Conservation (phyloP, 2,113 vertebrate genomes). For the Urocolius indicus region DNA sequence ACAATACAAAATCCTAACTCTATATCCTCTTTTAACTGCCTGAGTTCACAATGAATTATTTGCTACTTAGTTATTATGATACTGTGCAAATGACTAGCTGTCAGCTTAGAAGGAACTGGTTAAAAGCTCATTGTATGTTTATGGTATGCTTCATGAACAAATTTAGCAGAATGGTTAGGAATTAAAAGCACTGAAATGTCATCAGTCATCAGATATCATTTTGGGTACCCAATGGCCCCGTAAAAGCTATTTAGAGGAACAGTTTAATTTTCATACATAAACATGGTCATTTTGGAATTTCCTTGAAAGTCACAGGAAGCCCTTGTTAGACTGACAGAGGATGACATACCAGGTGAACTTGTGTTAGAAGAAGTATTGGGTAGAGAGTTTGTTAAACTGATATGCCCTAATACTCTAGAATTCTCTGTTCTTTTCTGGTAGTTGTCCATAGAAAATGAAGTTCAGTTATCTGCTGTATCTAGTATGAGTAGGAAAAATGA, state of each 20-base stretch:
- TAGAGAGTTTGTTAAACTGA: not conserved
- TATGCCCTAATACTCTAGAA: not conserved
- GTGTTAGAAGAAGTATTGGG: not conserved
- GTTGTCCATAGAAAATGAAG: not conserved
- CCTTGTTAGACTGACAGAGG: not conserved
- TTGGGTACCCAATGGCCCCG: not conserved
- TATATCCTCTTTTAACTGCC: not conserved
- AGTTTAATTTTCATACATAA: conserved; percentile 31
- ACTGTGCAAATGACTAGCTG: not conserved
- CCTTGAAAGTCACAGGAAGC: not conserved
- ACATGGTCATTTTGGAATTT: not conserved
- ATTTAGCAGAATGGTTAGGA: not conserved
- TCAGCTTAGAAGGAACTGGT: not conserved
- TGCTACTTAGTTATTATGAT: not conserved
- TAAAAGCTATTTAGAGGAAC: not conserved
- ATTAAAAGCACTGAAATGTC: conserved; percentile 3
- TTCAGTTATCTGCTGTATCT: not conserved
- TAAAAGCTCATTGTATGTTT: not conserved
- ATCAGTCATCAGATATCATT: not conserved
- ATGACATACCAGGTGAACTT: not conserved
- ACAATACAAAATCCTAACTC: not conserved
- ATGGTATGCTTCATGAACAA: not conserved
- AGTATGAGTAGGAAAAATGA: not conserved
- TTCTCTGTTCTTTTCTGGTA: not conserved
- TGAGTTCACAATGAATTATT: not conserved